Percentiles rank a stretch among this genome's conserved stretches.
Conservation (phyloP, 2,797 vertebrate genomes). For the Sebastes glaucus region DNA sequence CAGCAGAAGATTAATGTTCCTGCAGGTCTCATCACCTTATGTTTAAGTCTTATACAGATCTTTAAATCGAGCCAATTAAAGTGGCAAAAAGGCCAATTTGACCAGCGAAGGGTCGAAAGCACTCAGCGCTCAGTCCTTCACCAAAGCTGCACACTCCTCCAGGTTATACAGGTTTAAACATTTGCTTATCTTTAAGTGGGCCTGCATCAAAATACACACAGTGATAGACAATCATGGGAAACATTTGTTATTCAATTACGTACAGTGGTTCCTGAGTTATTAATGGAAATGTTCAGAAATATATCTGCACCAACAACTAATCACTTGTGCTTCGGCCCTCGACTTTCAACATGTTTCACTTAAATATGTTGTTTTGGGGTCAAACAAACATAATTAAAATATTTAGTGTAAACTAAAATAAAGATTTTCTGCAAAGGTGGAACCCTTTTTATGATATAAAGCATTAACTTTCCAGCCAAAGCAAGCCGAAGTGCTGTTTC, state of each 20-base stretch:
- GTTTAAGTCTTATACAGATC: not conserved
- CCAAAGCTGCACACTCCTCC: not conserved
- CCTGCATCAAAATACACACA: too few species aligned
- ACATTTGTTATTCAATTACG: too few species aligned
- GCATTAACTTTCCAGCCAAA: not conserved
- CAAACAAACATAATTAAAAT: not conserved
- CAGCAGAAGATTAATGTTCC: not conserved
- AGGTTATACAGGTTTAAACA: too few species aligned
- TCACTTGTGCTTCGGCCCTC: not conserved
- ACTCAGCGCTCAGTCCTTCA: not conserved
- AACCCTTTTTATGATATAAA: not conserved
- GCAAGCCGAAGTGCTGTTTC: not conserved
- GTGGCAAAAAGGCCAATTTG: not conserved
- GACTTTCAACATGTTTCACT: not conserved
- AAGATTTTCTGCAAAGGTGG: not conserved
- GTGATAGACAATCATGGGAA: too few species aligned
- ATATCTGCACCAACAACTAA: not conserved
- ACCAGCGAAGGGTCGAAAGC: not conserved
- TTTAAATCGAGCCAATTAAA: not conserved
- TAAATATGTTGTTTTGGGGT: not conserved
- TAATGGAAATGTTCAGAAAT: not conserved
- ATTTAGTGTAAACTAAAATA: too few species aligned
- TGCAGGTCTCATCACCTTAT: not conserved
- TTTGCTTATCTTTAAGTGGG: too few species aligned
- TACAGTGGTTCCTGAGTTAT: not conserved